Base-by-base conservation (phyloP, 2,888 invertebrate species). In the Dasypolia templi region DNA sequence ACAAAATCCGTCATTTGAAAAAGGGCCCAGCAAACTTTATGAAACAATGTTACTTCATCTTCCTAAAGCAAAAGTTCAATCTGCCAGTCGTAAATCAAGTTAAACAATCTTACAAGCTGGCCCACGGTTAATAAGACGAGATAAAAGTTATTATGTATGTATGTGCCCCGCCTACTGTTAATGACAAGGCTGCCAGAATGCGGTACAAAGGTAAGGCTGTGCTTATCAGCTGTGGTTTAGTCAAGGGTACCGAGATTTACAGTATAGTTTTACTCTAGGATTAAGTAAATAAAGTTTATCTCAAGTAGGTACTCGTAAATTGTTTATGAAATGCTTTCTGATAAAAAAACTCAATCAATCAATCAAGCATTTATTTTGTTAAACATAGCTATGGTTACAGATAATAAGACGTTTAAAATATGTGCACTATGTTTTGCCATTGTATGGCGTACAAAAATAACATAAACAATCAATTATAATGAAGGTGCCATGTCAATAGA, bases 91-190 rank as follows among this genome's bases (percentile, higher is more conserved):
- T 68, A 59, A 79, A 76, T 81, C 69, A 81, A 69, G 22, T 55
- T 26, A 42, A 66, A 77, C 29, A 55, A 70, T 81, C 82, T 11
- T 5, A 72, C 53, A 55, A 44, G 9, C 39, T 53, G n/a, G 62
- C 58, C 56, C 68, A 56, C 56, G 64, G 61, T 29, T 58, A 55
- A 49, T 62, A 66, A 11, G 14, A 5, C 1, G 12, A 66, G 68
- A 82, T 72, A 66, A 64, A 53, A 69, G 44, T 69, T 62, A 82
- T 81, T 81, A 77, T 58, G 68, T 58, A 77, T 68, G 68, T 68
- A 66, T 68, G 65, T 56, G 42, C n/a, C 58, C 58, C 79, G 72
- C 81, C 79, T 55, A 81, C 81, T 46, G 12, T 0, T 39, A 39
- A 19, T 29, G 42, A 64, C 69, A 78, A 78, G 83, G 83, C 44